phyloP scores from a whole-genome alignment of 2,113 vertebrate species.

The Sarotherodon lohbergeri region DNA sequence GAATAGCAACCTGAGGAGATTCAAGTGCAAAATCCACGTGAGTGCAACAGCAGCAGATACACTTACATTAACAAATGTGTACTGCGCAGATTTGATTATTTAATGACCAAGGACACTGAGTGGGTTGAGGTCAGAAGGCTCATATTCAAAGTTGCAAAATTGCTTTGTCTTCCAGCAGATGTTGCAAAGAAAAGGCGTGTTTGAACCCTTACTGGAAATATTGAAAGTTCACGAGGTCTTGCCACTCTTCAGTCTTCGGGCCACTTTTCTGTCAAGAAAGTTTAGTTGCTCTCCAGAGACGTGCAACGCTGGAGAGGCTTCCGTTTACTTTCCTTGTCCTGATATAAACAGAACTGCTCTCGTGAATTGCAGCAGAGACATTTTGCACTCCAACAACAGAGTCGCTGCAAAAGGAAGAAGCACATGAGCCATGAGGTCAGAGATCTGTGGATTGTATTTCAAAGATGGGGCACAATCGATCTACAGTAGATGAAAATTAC shows the following conservation, averaged over 20 bases:
- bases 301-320: neutral
- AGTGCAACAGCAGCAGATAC: neutral
- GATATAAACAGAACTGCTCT: neutral
- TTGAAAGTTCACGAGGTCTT: neutral
- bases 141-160: neutral
- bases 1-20: constrained; percentile 13
- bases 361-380: neutral
- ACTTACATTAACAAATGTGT: neutral
- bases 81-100: neutral
- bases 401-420: neutral
- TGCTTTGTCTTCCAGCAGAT: neutral
- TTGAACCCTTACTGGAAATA: neutral
- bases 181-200: neutral
- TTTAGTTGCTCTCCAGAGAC: neutral
- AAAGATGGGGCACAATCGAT: neutral
- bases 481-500: neutral
- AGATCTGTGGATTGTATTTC: neutral
- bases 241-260: neutral
- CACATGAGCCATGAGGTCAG: neutral
- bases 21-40: neutral
- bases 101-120: neutral
- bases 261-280: neutral
- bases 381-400: neutral
- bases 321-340: neutral
- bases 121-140: neutral